These are phyloP conservation scores for Dendrolimus kikuchii DNA, from an alignment of 1,140 invertebrate genomes.

Conservation along the genomic window DNA sequence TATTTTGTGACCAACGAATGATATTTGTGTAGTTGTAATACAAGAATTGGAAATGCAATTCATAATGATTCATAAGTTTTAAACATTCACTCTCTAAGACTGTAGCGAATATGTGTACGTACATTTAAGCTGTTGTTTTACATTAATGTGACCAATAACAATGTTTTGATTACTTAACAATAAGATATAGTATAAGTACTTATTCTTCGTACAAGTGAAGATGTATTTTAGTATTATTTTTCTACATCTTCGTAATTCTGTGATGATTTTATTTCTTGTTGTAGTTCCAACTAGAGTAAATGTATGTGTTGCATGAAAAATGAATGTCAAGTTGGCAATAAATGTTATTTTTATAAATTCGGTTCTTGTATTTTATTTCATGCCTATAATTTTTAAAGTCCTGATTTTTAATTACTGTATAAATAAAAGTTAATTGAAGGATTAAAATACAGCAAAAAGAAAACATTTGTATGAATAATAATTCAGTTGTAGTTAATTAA, in stretches of 20 bases:
- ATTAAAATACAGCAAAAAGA: no score
- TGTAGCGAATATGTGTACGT: conserved; percentile 45
- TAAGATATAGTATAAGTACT: conserved; percentile 47
- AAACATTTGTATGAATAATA: no score
- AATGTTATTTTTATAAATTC: conserved; percentile 61
- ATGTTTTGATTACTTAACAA: conserved; percentile 49
- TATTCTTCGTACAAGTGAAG: conserved; percentile 49
- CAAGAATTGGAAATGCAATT: no score
- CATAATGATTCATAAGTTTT: not conserved
- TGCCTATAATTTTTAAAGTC: no score
- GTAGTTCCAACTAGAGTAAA: conserved; percentile 48
- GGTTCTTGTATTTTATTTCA: conserved; percentile 13
- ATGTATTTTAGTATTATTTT: conserved; percentile 41
- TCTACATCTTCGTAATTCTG: conserved; percentile 63
- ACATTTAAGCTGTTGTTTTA: conserved; percentile 49
- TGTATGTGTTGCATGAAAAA: conserved; percentile 57
- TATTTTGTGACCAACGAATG: conserved; percentile 15
- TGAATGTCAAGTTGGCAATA: conserved; percentile 63
- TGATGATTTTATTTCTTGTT: conserved; percentile 64
- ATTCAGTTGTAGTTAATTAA: no score
- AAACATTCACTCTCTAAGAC: conserved; percentile 3
- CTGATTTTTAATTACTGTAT: no score
- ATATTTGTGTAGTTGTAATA: no score
- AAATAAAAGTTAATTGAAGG: no score
- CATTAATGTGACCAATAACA: conserved; percentile 60